Evolutionary conservation across 2,797 vertebrate species (phyloP).

Genomic region (Crenuchus spilurus): DNA sequence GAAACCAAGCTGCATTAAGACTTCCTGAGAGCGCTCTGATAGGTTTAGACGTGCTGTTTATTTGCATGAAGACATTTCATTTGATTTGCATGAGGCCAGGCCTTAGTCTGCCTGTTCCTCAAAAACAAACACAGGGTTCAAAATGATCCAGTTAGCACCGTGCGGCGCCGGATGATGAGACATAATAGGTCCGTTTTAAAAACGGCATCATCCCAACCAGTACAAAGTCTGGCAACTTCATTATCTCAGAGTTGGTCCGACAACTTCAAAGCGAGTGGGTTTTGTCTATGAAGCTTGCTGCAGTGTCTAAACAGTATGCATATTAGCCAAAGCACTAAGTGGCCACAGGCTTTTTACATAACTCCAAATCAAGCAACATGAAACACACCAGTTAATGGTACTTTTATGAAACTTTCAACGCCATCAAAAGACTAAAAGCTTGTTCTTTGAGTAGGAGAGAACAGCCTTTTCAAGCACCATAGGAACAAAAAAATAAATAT

Average conservation of each 20-base stretch:
- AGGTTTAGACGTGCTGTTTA: not conserved
- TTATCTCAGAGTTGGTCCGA: not conserved
- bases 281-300: not conserved
- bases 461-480: not conserved
- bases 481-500: not conserved
- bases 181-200: not conserved
- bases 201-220: not conserved
- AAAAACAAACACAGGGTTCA: conserved; percentile 4
- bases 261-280: not conserved
- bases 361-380: not conserved
- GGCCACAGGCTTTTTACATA: not conserved
- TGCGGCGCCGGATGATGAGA: not conserved
- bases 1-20: not conserved
- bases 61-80: not conserved
- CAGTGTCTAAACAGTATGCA: not conserved
- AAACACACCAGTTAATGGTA: not conserved
- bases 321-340: not conserved
- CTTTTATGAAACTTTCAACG: not conserved
- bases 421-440: not conserved
- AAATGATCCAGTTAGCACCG: conserved; percentile 7
- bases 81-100: not conserved
- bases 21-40: not conserved
- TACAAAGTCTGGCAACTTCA: not conserved
- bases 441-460: not conserved
- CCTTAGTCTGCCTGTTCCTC: not conserved